These are phyloP conservation scores for Nannoperca obscura DNA, from an alignment of 2,797 vertebrate species.

Conservation along the genomic window DNA sequence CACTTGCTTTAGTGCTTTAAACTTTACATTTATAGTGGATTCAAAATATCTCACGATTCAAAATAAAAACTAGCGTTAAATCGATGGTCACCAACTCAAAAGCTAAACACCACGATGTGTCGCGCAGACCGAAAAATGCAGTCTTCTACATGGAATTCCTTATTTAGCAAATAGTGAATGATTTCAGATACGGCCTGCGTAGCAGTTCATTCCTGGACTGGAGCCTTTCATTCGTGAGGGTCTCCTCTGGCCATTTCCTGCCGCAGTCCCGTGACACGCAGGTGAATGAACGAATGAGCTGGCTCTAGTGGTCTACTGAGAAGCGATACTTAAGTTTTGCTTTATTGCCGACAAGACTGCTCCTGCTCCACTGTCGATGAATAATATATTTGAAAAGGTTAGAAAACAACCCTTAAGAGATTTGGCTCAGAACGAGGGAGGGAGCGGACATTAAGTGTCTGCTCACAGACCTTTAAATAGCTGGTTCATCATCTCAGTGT, in stretches of 20 bases:
- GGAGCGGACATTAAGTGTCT: constrained; percentile 30
- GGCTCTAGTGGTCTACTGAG: not conserved
- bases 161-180: not conserved
- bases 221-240: not conserved
- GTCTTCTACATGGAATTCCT: not conserved
- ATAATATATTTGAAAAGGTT: constrained; percentile 54
- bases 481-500: constrained; percentile 45
- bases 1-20: not conserved
- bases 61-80: not conserved
- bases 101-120: not conserved
- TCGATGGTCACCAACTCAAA: too few relatives aligned
- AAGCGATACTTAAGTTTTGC: constrained; percentile 15
- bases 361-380: constrained; percentile 25
- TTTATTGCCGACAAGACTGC: constrained; percentile 5
- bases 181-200: not conserved
- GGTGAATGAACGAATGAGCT: constrained; percentile 8
- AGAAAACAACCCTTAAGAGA: constrained; percentile 40
- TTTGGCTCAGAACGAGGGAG: constrained; percentile 5
- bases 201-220: not conserved
- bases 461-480: constrained; percentile 48
- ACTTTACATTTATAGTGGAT: not conserved
- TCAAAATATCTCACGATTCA: not conserved
- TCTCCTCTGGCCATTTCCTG: constrained; percentile 1
- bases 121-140: not conserved
- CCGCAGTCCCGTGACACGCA: not conserved